Evolutionary conservation across 2,888 invertebrate genomes (phyloP), one percentile per base, ranked within the genome.

Genomic region (Eucriotettix oculatus): DNA sequence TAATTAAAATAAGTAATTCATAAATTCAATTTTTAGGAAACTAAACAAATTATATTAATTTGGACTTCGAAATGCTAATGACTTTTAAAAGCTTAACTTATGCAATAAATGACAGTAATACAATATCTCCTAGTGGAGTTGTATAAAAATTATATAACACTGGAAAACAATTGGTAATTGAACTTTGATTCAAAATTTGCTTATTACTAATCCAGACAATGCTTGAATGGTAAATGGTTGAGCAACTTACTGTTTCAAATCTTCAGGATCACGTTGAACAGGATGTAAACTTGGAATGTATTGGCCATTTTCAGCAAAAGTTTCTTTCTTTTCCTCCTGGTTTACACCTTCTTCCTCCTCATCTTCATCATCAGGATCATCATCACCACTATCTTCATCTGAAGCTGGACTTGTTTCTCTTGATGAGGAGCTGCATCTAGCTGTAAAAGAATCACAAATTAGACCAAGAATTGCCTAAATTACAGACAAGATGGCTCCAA

Each of bases 191-290:
- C 29, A 29, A 7, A 5, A 7, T 29, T 29, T 29, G 29, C 29
- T 29, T 29, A 29, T 29, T 29, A 7, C 29, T 7, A 2, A 29
- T 29, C n/a, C n/a, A n/a, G n/a, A n/a, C n/a, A 29, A 5, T 29
- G 29, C 29, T 7, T 29, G 29, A 29, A 7, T 29, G 29, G 29
- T 29, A 29, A 29, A 29, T 29, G 29, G 7, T 29, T 29, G 29
- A 29, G 29, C 7, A 29, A 53, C 64, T 63, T 60, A 66, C 77
- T 74, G 76, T 73, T 77, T 76, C 69, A 79, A 75, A 74, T 79
- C 79, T 72, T 78, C 78, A 67, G 75, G 65, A 67, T 77, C 77
- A 73, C 79, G 76, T 73, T 76, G 66, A 56, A 59, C 43, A 54
- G 61, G 59, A 55, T 61, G 52, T 56, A 56, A 16, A 55, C 43